Evolutionary conservation across 2,113 vertebrate genomes (phyloP).

Genomic region (Hypomesus transpacificus): DNA sequence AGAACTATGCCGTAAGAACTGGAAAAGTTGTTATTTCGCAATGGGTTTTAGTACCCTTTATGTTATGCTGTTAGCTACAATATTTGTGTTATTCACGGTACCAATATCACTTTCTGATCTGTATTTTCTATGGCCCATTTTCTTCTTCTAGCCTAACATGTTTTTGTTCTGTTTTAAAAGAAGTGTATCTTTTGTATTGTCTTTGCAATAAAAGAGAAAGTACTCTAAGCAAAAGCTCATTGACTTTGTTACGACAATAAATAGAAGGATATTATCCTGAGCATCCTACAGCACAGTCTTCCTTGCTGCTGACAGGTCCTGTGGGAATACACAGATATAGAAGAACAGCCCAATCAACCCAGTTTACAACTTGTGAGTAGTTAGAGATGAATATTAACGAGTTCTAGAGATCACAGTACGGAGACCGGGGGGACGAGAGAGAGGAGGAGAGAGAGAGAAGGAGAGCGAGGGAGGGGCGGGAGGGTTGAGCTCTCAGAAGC

Average conservation of each 20-base stretch:
- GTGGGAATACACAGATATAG: too few species aligned
- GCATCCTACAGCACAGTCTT: too few species aligned
- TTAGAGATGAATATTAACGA: too few species aligned
- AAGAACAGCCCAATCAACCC: too few species aligned
- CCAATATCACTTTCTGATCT: conserved; percentile 66
- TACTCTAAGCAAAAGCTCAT: conserved; percentile 61
- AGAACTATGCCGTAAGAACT: conserved; percentile 67
- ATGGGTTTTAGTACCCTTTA: conserved; percentile 40
- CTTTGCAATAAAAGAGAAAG: conserved; percentile 92
- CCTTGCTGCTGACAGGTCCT: too few species aligned
- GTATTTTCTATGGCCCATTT: conserved; percentile 33
- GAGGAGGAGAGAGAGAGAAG: conserved; percentile 9
- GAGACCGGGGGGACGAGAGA: conserved; percentile 9
- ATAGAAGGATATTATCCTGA: conserved; percentile 11
- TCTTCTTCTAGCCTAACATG: conserved; percentile 72
- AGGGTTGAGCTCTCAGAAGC: conserved; percentile 46
- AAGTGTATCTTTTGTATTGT: conserved; percentile 91
- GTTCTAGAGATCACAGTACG: background rate
- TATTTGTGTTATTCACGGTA: conserved; percentile 68
- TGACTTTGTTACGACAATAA: conserved; percentile 13
- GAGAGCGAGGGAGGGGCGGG: background rate
- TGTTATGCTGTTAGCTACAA: conserved; percentile 6
- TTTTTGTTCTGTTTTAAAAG: conserved; percentile 78
- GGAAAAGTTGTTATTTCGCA: conserved; percentile 71
- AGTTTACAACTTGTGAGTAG: too few species aligned